Evolutionary conservation across 2,888 invertebrate species (phyloP).

Genomic region (Gari tellinella): DNA sequence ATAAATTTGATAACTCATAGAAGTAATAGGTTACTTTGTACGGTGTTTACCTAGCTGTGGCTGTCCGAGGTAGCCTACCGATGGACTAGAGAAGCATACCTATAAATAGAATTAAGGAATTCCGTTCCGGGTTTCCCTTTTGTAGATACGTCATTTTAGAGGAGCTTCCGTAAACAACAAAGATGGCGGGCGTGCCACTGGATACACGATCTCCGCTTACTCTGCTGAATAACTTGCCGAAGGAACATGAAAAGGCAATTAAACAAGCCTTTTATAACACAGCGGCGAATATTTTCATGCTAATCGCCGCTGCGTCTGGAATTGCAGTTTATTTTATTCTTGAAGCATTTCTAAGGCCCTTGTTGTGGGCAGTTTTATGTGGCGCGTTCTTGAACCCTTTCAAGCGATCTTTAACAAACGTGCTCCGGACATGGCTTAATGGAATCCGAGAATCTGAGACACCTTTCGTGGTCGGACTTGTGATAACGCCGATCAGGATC

Average conservation of each 20-base stretch:
- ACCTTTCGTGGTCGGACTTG: slow-evolving; percentile 85
- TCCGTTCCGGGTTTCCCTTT: slow-evolving; percentile 18
- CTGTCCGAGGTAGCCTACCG: too few species aligned
- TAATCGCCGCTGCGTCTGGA: slow-evolving; percentile 87
- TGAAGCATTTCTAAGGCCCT: slow-evolving; percentile 95
- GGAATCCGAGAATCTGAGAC: slow-evolving; percentile 81
- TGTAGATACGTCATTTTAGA: slow-evolving; percentile 7
- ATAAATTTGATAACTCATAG: too few species aligned
- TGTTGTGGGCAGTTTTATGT: slow-evolving; percentile 97
- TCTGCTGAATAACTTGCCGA: slow-evolving; percentile 61
- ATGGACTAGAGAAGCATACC: neutral
- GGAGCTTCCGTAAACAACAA: slow-evolving; percentile 43
- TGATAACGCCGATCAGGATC: slow-evolving; percentile 89
- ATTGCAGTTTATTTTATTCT: slow-evolving; percentile 86
- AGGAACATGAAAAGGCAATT: slow-evolving; percentile 91
- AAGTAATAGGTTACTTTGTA: too few species aligned
- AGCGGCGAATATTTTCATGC: slow-evolving; percentile 91
- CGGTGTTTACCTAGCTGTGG: too few species aligned
- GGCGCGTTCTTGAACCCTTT: slow-evolving; percentile 99
- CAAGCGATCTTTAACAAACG: slow-evolving; percentile 91
- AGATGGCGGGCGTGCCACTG: slow-evolving; percentile 54
- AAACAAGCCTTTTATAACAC: slow-evolving; percentile 96
- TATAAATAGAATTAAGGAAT: slow-evolving; percentile 23
- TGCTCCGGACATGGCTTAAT: slow-evolving; percentile 90
- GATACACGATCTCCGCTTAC: slow-evolving; percentile 56